Conservation (phyloP, 37 sponge, comb jelly and placozoan species). For the Mnemiopsis leidyi region DNA sequence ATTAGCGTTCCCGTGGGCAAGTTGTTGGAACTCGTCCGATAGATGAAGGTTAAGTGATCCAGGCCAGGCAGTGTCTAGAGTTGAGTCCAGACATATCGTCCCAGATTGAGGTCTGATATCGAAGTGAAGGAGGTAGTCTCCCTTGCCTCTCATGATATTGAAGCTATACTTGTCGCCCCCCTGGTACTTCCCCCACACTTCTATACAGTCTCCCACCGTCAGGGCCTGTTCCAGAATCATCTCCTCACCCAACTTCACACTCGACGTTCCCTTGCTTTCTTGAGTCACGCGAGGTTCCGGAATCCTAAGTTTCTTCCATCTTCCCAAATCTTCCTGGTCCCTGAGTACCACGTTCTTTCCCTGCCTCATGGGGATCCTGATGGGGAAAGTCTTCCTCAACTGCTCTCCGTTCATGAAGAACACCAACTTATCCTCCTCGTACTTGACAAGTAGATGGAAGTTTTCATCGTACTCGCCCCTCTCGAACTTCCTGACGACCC, state of each 20-base stretch:
- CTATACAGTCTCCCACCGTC: neutral
- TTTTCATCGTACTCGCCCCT: neutral
- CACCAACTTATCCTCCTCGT: neutral
- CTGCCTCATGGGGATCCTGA: neutral
- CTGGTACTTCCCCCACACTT: neutral
- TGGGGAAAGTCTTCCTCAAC: neutral
- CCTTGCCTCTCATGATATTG: neutral
- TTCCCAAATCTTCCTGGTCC: neutral
- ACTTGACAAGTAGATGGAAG: neutral
- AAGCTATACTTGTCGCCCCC: neutral
- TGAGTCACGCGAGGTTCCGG: neutral
- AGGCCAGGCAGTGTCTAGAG: neutral
- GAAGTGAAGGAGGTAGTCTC: neutral
- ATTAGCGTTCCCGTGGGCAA: neutral
- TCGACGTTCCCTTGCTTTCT: neutral
- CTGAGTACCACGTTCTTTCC: neutral
- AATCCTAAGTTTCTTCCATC: neutral
- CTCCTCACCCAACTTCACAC: neutral
- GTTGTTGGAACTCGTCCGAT: neutral
- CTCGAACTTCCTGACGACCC: neutral
- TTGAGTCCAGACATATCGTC: neutral
- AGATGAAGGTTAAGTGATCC: neutral
- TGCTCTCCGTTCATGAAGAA: neutral
- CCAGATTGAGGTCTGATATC: neutral
- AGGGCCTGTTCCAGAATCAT: neutral